Evolutionary conservation across 2,113 vertebrate genomes (phyloP).

Genomic region (Egretta garzetta): DNA sequence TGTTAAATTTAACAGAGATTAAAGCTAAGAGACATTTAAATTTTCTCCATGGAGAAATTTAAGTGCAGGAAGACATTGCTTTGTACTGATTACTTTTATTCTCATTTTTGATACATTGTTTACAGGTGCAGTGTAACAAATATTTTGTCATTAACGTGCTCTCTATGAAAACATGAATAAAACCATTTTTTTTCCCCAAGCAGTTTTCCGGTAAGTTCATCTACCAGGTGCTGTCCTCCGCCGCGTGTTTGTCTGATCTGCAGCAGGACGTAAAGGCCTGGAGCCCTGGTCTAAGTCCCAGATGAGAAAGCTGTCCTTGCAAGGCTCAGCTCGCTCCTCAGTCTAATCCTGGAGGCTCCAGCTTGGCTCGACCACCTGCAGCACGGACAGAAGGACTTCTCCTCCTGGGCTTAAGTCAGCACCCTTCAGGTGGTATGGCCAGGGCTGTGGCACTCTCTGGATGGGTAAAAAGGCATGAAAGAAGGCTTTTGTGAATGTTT

Average conservation of each 20-base stretch:
- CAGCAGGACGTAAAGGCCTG: rapidly evolving
- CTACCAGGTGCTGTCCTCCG: not conserved
- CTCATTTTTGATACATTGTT: not conserved
- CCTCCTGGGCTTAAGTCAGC: not conserved
- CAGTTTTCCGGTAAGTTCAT: not conserved
- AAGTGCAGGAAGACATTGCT: not conserved
- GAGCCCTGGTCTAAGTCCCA: not conserved
- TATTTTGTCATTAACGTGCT: not conserved
- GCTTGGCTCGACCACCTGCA: not conserved
- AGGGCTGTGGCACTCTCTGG: not conserved
- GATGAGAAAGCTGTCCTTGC: not conserved
- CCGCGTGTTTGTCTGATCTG: rapidly evolving
- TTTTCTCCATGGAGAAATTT: not conserved
- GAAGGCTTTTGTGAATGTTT: not conserved
- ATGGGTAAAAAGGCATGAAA: not conserved
- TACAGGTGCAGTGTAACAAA: not conserved
- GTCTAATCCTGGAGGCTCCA: not conserved
- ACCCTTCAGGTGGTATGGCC: not conserved
- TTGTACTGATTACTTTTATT: not conserved
- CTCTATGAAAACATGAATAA: not conserved
- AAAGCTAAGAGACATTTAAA: not conserved
- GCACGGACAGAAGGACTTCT: not conserved
- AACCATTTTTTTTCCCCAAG: not conserved
- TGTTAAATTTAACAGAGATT: not conserved
- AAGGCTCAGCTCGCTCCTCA: not conserved